Base-by-base conservation (phyloP, 2,113 vertebrate genomes). In the Entosphenus tridentatus region DNA sequence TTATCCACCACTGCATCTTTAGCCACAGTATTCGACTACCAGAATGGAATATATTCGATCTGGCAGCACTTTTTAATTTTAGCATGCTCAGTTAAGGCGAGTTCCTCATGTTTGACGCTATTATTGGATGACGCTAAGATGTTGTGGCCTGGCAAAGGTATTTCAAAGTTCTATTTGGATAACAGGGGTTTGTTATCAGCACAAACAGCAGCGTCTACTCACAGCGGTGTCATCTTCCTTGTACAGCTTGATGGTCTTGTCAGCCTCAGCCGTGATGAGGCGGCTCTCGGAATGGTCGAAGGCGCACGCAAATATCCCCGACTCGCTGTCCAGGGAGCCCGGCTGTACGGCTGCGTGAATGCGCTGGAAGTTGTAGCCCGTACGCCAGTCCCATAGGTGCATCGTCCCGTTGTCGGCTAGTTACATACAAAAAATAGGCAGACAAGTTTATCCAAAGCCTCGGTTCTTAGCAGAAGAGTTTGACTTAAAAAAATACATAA, bases 311-410 rank as follows among this genome's bases (percentile, higher is more conserved):
- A 98, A 98, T 82, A 98, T 97, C 70, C 93, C 93, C 0, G 93
- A 96, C 79, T 98, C 92, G 72, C 92, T 96, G 81, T 98, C 90
- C 80, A 97, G 81, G 71, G 92, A 98, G 2, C 92, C 90, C 0
- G 92, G 90, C 75, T 98, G 92, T 68, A 98, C 90, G 3, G 92
- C 92, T 4, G 92, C 93, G 5, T 98, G 93, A 18, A 98, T 89
- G 68, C 90, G 77, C 79, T 98, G 93, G 79, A 96, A 98, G 76
- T 96, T 98, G 76, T 98, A 98, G 14, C 92, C 92, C 2, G 93
- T 97, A 77, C 90, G 85, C 93, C 92, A 98, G 55, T 98, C 93
- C 90, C 92, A 98, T 79, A 96, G 83, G 77, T 95, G 90, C 83
- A 97, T 91, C 17, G 92, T 97, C 57, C 93, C 92, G 57, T 98